phyloP scores from a whole-genome alignment of 2,888 invertebrate genomes.

The Mamestra brassicae region DNA sequence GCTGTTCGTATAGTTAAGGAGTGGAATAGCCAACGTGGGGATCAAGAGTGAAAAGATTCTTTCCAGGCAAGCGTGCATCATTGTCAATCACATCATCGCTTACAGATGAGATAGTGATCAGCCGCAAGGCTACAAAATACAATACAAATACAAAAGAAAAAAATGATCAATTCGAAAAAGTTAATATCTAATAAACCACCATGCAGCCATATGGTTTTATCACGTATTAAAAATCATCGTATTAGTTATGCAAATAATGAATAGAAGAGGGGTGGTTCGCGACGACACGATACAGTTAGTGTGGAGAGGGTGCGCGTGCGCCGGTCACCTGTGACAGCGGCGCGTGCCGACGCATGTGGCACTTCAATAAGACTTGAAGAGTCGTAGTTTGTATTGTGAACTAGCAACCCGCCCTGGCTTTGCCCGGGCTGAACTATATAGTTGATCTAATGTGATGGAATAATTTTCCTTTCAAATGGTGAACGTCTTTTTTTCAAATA shows the following conservation, averaged over 20 bases:
- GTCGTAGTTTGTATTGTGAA: background rate
- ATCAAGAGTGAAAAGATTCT: too few relatives aligned
- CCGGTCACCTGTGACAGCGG: slow-evolving; percentile 69
- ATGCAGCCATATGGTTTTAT: slow-evolving; percentile 79
- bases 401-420: background rate
- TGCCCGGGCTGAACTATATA: background rate
- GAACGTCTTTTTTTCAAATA: too few relatives aligned
- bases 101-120: background rate
- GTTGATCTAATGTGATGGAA: background rate
- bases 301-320: slow-evolving; percentile 61
- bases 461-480: too few relatives aligned
- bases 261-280: slow-evolving; percentile 72
- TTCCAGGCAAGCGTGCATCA: too few relatives aligned
- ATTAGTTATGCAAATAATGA: slow-evolving; percentile 88
- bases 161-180: slow-evolving; percentile 1
- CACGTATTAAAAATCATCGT: slow-evolving; percentile 83
- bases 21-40: too few relatives aligned
- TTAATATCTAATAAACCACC: slow-evolving; percentile 30
- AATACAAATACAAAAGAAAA: background rate
- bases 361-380: slow-evolving; percentile 14
- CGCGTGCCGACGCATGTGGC: slow-evolving; percentile 68
- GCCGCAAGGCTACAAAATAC: background rate
- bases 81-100: background rate
- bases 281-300: slow-evolving; percentile 68
- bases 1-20: too few relatives aligned